phyloP scores from a whole-genome alignment of 2,888 invertebrate species.

The Onthophagus sagittarius region DNA sequence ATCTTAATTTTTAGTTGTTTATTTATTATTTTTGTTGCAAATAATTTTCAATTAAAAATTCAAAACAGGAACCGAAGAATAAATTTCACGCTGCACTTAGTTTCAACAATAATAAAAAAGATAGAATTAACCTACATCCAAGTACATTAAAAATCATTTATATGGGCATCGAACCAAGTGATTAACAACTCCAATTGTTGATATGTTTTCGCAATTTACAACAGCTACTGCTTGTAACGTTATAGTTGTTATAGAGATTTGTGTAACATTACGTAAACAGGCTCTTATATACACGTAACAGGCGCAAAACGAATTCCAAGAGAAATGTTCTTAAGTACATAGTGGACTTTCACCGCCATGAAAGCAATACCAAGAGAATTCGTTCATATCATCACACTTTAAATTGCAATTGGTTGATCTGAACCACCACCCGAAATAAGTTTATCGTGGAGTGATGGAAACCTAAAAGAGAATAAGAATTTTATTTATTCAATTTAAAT shows the following conservation, averaged over 20 bases:
- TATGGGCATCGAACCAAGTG: background rate
- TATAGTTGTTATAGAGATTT: background rate
- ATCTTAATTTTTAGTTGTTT: too few relatives aligned
- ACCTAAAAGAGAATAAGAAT: background rate
- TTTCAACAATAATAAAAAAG: background rate
- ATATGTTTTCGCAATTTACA: background rate
- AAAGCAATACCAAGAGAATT: background rate
- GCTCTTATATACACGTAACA: slow-evolving; percentile 9
- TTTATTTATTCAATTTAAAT: background rate
- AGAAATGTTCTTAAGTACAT: background rate
- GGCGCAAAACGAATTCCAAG: slow-evolving; percentile 4
- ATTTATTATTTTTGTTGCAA: background rate
- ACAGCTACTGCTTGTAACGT: background rate
- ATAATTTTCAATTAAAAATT: background rate
- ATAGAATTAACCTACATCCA: background rate
- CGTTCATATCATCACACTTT: background rate
- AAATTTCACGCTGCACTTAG: background rate
- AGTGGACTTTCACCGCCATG: background rate
- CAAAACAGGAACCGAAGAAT: background rate
- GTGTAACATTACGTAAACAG: slow-evolving; percentile 6
- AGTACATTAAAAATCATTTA: background rate
- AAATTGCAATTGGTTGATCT: background rate
- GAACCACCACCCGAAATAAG: background rate
- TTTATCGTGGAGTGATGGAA: background rate
- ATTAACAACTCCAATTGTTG: background rate